Evolutionary conservation across 2,113 vertebrate genomes (phyloP), one percentile per base, ranked within the genome.

Genomic region (Nycticebus coucang): DNA sequence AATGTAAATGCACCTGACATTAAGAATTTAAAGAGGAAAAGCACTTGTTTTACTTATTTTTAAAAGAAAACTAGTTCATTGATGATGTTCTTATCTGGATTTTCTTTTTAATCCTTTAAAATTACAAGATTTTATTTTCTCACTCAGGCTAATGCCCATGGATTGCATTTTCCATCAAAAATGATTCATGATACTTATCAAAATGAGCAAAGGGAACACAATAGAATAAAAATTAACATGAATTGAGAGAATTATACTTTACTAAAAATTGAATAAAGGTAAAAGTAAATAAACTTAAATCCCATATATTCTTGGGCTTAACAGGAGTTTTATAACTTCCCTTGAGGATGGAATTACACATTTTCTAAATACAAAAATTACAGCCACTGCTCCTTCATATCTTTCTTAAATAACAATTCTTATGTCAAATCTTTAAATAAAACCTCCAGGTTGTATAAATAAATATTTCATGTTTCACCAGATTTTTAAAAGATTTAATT

Each of bases 381-480:
- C 59, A 94, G 60, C 17, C 92, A 66, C 41, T 95, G 79, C 12
- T 87, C 41, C 15, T n/a, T 81, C 79, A 35, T 22, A 37, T 97
- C 50, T 68, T 84, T 83, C 77, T 96, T 53, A 28, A 71, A 93
- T 55, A 95, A 79, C 64, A 93, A 91, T 55, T 64, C 64, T 45
- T 89, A 19, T 15, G 4, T 62, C 9, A 74, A 85, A 83, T 89
- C 53, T 86, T 95, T 94, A 81, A 95, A 89, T 5, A 82, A 93
- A 55, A 91, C 59, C 30, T 2, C 11, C 37, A 69, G 74, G 19
- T 97, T 97, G 95, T 89, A 28, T 78, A 96, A 4, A 64, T 89
- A 97, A 97, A 92, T 88, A 97, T 85, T 97, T 95, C 87, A 90
- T 81, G 78, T 60, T 89, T 77, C 33, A 95, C 60, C 19, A 87